Evolutionary conservation across 2,888 invertebrate species (phyloP).

Genomic region (Diadegma fenestrale): DNA sequence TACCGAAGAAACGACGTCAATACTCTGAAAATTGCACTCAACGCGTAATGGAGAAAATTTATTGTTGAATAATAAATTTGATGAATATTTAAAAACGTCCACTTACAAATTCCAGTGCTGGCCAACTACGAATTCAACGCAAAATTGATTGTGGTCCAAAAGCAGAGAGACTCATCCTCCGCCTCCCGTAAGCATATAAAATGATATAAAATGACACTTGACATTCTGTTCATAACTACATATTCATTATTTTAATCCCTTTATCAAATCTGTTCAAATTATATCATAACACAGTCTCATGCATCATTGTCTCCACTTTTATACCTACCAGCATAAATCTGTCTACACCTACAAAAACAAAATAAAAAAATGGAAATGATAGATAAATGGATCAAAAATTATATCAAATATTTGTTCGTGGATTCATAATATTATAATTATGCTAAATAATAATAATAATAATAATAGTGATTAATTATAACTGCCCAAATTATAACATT

Average conservation of each 20-base stretch:
- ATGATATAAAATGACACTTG: neutral
- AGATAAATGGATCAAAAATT: no score
- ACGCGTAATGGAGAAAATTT: neutral
- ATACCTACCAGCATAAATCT: neutral
- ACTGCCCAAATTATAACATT: no score
- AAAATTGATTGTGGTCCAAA: neutral
- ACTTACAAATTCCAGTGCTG: neutral
- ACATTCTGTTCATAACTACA: neutral
- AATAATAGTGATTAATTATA: no score
- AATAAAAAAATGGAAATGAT: no score
- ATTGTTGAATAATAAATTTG: neutral
- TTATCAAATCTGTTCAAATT: slow-evolving; percentile 9
- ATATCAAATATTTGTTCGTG: no score
- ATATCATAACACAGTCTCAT: neutral
- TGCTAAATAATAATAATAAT: no score
- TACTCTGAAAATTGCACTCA: neutral
- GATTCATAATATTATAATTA: no score
- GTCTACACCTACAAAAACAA: neutral
- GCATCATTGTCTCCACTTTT: neutral
- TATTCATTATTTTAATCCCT: neutral
- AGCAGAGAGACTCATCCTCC: neutral
- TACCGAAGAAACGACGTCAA: neutral
- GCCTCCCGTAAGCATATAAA: neutral
- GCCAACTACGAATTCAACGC: neutral
- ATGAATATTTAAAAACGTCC: neutral